phyloP scores from a whole-genome alignment of 2,888 invertebrate species.

The Netelia virgata region DNA sequence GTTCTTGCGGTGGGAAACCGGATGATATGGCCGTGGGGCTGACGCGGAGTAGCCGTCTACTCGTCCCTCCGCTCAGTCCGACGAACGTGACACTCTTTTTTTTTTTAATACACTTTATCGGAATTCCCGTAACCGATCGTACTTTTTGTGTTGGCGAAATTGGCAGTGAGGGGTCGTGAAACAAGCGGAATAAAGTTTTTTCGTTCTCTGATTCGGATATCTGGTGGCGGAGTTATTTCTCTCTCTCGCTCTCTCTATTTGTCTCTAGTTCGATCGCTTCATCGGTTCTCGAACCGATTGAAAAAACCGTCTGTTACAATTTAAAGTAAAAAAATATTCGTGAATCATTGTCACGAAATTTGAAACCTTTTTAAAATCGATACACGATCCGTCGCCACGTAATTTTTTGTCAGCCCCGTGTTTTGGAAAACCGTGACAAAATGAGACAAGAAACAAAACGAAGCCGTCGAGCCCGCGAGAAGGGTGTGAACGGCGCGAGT shows the following conservation, averaged over 20 bases:
- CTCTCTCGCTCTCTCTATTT: not conserved
- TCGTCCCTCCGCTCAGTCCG: slow-evolving; percentile 45
- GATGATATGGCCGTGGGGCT: slow-evolving; percentile 38
- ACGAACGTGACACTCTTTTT: slow-evolving; percentile 37
- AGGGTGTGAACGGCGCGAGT: not conserved
- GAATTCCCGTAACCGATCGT: slow-evolving; percentile 48
- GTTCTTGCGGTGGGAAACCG: slow-evolving; percentile 62
- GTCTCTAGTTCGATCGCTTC: slow-evolving; percentile 31
- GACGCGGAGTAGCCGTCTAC: slow-evolving; percentile 35
- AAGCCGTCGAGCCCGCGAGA: not conserved
- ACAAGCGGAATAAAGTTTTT: slow-evolving; percentile 50
- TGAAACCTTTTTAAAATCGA: not conserved
- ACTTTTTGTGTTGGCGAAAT: slow-evolving; percentile 26
- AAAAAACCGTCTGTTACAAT: not conserved
- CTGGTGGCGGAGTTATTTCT: slow-evolving; percentile 24
- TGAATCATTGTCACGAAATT: not conserved
- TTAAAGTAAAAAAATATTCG: no score
- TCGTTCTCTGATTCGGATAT: slow-evolving; percentile 46
- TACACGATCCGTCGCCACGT: not conserved
- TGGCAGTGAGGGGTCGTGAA: slow-evolving; percentile 8
- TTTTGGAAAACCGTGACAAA: slow-evolving; percentile 12
- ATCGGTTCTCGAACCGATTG: not conserved
- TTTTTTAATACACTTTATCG: slow-evolving; percentile 52
- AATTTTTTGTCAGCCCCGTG: not conserved
- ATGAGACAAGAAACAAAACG: not conserved